A percentile compares a stretch with the other conserved stretches of the same genome.
Conservation (phyloP, 2,797 vertebrate species). For the Enteromius anoplus region DNA sequence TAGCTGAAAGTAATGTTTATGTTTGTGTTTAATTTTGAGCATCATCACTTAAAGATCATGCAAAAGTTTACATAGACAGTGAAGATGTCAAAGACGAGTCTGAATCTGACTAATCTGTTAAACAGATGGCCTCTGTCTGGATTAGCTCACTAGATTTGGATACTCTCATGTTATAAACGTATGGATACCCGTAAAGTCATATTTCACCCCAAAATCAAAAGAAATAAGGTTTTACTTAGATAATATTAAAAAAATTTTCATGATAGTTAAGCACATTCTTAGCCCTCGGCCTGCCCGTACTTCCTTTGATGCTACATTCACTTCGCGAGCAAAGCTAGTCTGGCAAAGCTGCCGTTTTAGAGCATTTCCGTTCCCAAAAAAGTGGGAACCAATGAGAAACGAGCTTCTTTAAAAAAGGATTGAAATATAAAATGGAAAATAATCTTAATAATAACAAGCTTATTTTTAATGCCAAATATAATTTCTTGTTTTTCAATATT, state of each 20-base stretch:
- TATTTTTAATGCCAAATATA: background rate
- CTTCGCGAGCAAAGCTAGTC: no score
- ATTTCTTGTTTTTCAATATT: background rate
- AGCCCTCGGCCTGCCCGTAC: no score
- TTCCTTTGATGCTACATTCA: no score
- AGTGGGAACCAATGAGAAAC: no score
- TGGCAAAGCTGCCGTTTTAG: no score
- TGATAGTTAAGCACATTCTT: background rate
- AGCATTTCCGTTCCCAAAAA: no score
- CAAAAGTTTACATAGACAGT: background rate
- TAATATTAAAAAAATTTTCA: background rate
- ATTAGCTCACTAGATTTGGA: slow-evolving; percentile 1
- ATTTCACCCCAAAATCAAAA: background rate
- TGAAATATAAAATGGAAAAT: background rate
- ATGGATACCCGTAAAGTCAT: background rate
- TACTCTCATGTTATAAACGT: background rate
- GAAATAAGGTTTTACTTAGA: background rate
- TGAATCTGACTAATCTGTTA: slow-evolving; percentile 36
- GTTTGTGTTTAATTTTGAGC: background rate
- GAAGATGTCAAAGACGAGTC: background rate
- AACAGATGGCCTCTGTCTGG: slow-evolving; percentile 27
- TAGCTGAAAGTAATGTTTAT: background rate
- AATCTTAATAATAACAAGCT: background rate
- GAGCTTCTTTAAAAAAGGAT: background rate
- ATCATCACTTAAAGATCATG: background rate